Percentiles rank a stretch among this genome's conserved stretches.
These are phyloP conservation scores for Steinernema feltiae DNA, from an alignment of 1,140 invertebrate genomes.

Conservation along the genomic window DNA sequence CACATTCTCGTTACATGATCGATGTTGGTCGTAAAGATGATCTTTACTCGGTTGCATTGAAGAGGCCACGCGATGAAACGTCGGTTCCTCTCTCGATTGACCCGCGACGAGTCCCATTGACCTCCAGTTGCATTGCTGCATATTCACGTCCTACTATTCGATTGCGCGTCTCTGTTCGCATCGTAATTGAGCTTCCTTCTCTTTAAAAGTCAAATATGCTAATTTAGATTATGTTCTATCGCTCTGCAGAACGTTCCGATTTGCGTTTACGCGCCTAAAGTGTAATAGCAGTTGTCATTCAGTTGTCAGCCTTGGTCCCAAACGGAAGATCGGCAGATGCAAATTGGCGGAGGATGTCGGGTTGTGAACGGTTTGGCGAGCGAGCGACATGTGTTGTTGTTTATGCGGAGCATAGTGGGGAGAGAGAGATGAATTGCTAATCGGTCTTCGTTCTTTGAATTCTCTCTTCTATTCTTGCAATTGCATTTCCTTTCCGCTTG, in stretches of 20 bases:
- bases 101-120: not conserved
- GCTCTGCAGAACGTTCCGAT: too few species aligned
- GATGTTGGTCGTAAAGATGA: constrained; percentile 3
- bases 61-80: too few species aligned
- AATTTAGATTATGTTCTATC: too few species aligned
- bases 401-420: not conserved
- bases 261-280: too few species aligned
- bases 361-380: not conserved
- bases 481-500: not conserved
- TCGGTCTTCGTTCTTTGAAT: not conserved
- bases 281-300: not conserved
- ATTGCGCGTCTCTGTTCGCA: too few species aligned
- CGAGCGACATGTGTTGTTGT: constrained; percentile 6
- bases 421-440: too few species aligned
- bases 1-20: not conserved
- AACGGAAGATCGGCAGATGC: constrained; percentile 1
- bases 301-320: not conserved
- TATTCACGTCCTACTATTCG: too few species aligned
- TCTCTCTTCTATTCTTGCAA: not conserved
- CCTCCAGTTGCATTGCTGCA: too few species aligned
- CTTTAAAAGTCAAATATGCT: too few species aligned
- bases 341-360: constrained; percentile 1
- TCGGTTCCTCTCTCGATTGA: too few species aligned
- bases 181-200: too few species aligned
- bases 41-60: not conserved